A percentile compares a stretch with the other conserved stretches of the same genome.
Evolutionary conservation across 2,797 vertebrate species (phyloP).

Genomic region (Neosilurus hyrtlii): DNA sequence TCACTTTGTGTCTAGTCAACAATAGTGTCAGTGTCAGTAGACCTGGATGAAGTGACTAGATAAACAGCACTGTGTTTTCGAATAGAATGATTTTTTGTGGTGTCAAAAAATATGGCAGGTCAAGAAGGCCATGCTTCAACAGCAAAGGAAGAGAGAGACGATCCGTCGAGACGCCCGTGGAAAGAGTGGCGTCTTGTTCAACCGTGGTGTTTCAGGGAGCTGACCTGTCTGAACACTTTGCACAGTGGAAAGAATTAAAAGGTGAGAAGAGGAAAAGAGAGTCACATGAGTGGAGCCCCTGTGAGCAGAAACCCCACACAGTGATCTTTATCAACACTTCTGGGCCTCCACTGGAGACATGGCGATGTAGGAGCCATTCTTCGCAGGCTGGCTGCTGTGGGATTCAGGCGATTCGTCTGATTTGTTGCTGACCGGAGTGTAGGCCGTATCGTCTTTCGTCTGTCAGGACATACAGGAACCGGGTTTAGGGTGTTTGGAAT

Average conservation of each 20-base stretch:
- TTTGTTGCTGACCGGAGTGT: constrained; percentile 79
- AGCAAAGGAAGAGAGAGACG: constrained; percentile 55
- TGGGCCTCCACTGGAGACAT: constrained; percentile 80
- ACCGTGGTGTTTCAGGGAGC: constrained; percentile 56
- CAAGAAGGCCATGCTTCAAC: constrained; percentile 65
- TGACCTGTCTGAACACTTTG: constrained; percentile 49
- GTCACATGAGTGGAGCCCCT: constrained; percentile 36
- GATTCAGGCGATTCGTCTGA: constrained; percentile 70
- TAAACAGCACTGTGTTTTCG: constrained; percentile 34
- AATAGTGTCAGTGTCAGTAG: constrained; percentile 23
- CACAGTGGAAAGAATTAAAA: constrained; percentile 48
- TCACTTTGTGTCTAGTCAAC: constrained; percentile 42
- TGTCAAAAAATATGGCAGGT: constrained; percentile 52
- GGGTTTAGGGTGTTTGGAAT: background rate
- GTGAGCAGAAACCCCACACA: constrained; percentile 25
- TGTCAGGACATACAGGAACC: constrained; percentile 50
- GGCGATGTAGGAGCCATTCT: constrained; percentile 79
- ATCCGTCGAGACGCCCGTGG: constrained; percentile 30
- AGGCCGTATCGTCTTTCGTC: constrained; percentile 80
- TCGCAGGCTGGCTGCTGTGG: constrained; percentile 65
- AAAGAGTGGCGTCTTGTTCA: constrained; percentile 62
- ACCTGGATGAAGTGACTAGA: constrained; percentile 35
- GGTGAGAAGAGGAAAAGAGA: constrained; percentile 25
- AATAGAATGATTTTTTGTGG: constrained; percentile 19
- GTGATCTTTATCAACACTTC: constrained; percentile 74